These are phyloP conservation scores for Connochaetes taurinus DNA, from an alignment of 2,113 vertebrate species.

Conservation along the genomic window DNA sequence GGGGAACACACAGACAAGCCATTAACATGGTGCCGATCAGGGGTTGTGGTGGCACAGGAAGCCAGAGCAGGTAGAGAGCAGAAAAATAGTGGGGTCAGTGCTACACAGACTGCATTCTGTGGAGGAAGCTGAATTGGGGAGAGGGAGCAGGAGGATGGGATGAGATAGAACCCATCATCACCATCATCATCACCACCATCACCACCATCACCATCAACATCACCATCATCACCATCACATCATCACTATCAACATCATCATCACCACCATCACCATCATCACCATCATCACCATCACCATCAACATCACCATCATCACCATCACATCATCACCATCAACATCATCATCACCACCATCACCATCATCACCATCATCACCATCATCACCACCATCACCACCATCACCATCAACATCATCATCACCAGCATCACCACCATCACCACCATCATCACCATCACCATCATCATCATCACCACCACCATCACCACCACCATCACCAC, in stretches of 20 bases:
- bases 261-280: fast-evolving
- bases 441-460: fast-evolving
- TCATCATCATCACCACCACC: fast-evolving
- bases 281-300: fast-evolving
- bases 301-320: fast-evolving
- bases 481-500: fast-evolving
- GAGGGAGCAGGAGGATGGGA: not conserved
- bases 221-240: fast-evolving
- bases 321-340: fast-evolving
- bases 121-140: no score
- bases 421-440: fast-evolving
- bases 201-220: fast-evolving
- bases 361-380: fast-evolving
- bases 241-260: no score
- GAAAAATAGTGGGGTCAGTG: not conserved
- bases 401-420: fast-evolving
- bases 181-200: fast-evolving
- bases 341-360: fast-evolving
- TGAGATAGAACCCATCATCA: not conserved
- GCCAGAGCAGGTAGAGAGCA: not conserved
- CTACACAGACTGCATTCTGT: fast-evolving
- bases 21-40: not conserved
- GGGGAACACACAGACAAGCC: not conserved
- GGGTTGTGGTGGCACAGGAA: not conserved
- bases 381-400: fast-evolving